These are phyloP conservation scores for Morone chrysops DNA, from an alignment of 2,113 vertebrate genomes.

Conservation along the genomic window DNA sequence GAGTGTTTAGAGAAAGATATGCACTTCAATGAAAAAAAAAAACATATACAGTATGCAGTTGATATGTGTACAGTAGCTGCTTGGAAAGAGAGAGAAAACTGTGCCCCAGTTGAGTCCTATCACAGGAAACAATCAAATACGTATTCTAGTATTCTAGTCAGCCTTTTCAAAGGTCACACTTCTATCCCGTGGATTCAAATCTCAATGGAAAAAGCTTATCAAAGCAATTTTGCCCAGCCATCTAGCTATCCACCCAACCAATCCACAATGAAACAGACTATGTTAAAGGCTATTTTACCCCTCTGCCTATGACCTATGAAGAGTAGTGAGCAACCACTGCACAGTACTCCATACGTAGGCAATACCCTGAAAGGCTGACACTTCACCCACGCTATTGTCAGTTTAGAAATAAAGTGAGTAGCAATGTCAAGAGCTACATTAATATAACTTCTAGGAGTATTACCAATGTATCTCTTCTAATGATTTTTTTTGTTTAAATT, in stretches of 20 bases:
- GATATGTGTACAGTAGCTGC: slow-evolving; percentile 42
- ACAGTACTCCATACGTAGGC: slow-evolving; percentile 1
- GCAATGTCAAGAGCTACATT: slow-evolving; percentile 43
- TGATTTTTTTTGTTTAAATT: neutral
- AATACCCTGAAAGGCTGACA: slow-evolving; percentile 40
- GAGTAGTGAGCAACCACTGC: slow-evolving; percentile 22
- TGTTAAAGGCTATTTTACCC: slow-evolving; percentile 54
- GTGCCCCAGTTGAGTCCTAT: slow-evolving; percentile 63
- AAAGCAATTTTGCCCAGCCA: slow-evolving; percentile 76
- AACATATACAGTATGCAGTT: slow-evolving; percentile 9
- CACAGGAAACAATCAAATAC: slow-evolving; percentile 76
- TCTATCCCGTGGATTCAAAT: slow-evolving; percentile 77
- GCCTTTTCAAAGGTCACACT: slow-evolving; percentile 83
- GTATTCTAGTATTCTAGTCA: slow-evolving; percentile 76
- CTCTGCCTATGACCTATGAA: slow-evolving; percentile 53
- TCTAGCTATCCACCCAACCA: slow-evolving; percentile 57
- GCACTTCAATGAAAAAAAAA: slow-evolving; percentile 31
- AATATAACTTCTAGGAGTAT: slow-evolving; percentile 22
- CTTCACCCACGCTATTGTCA: slow-evolving; percentile 9
- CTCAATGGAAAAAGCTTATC: slow-evolving; percentile 80
- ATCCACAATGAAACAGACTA: slow-evolving; percentile 57
- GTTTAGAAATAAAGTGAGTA: slow-evolving; percentile 35
- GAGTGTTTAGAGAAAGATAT: slow-evolving; percentile 32
- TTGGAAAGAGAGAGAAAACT: slow-evolving; percentile 46
- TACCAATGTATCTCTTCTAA: slow-evolving; percentile 5